Evolutionary conservation across 2,888 invertebrate species (phyloP).

Genomic region (Lepetodrilus schrolli): DNA sequence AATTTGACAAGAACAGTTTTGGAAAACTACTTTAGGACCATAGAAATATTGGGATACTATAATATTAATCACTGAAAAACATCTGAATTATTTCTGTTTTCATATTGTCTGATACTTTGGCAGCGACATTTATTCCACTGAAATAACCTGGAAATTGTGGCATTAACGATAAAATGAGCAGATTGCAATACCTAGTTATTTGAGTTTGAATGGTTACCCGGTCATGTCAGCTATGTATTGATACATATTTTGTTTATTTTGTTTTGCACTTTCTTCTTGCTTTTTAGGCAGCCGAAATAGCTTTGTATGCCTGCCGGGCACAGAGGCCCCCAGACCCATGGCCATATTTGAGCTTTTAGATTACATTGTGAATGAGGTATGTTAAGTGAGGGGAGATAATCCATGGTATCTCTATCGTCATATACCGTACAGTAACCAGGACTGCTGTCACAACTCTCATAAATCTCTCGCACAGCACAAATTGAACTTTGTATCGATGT

Average conservation of each 20-base stretch:
- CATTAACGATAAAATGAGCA: too few species aligned
- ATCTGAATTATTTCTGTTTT: too few species aligned
- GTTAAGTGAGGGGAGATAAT: slow-evolving; percentile 47
- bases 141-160: too few species aligned
- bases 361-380: slow-evolving; percentile 95
- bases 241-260: slow-evolving; percentile 28
- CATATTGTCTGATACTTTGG: too few species aligned
- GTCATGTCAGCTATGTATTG: slow-evolving; percentile 12
- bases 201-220: not conserved
- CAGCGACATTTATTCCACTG: too few species aligned
- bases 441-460: slow-evolving; percentile 15
- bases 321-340: slow-evolving; percentile 83
- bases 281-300: slow-evolving; percentile 68
- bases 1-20: too few species aligned
- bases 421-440: slow-evolving; percentile 7
- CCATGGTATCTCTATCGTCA: not conserved
- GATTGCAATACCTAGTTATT: too few species aligned
- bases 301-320: slow-evolving; percentile 64
- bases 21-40: too few species aligned
- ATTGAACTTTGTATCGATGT: not conserved
- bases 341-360: slow-evolving; percentile 99
- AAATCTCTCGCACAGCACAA: too few species aligned
- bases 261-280: slow-evolving; percentile 39
- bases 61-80: too few species aligned
- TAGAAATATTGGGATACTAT: too few species aligned